A percentile compares a stretch with the other conserved stretches of the same genome.
phyloP scores from a whole-genome alignment of 2,888 invertebrate genomes.

The Netelia melanura region DNA sequence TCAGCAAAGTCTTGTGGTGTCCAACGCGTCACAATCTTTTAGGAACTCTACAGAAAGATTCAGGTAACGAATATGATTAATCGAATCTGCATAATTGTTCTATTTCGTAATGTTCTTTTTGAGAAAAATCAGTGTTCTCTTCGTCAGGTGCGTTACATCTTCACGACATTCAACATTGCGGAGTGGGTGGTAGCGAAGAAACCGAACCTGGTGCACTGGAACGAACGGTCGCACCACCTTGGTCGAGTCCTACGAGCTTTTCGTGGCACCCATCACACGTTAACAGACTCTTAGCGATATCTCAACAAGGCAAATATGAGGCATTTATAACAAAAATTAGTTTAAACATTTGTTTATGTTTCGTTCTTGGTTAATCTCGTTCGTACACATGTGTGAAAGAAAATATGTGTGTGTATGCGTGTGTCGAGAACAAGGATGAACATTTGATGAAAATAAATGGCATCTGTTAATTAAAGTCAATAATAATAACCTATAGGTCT shows the following conservation, averaged over 20 bases:
- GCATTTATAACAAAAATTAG: too few relatives aligned
- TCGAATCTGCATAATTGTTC: background rate
- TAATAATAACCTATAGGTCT: slow-evolving; percentile 81
- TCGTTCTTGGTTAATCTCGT: too few relatives aligned
- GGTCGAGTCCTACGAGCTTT: slow-evolving; percentile 88
- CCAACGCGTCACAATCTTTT: slow-evolving; percentile 94
- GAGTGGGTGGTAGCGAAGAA: slow-evolving; percentile 89
- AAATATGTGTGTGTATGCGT: background rate
- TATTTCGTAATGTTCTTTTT: background rate
- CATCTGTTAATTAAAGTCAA: slow-evolving; percentile 1
- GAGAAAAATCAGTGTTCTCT: slow-evolving; percentile 10
- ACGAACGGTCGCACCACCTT: slow-evolving; percentile 86
- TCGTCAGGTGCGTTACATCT: slow-evolving; percentile 88
- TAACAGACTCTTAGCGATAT: slow-evolving; percentile 90
- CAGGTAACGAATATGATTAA: slow-evolving; percentile 72
- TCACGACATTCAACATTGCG: slow-evolving; percentile 92
- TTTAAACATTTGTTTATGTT: too few relatives aligned
- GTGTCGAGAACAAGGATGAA: background rate
- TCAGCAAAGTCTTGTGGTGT: slow-evolving; percentile 94
- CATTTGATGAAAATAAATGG: background rate
- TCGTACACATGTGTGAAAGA: too few relatives aligned
- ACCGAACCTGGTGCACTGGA: slow-evolving; percentile 92
- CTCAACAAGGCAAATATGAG: slow-evolving; percentile 78
- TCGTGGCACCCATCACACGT: slow-evolving; percentile 95
- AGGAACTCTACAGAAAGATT: slow-evolving; percentile 92